These are phyloP conservation scores for Papilio helenus DNA, from an alignment of 1,140 invertebrate genomes.

Conservation along the genomic window DNA sequence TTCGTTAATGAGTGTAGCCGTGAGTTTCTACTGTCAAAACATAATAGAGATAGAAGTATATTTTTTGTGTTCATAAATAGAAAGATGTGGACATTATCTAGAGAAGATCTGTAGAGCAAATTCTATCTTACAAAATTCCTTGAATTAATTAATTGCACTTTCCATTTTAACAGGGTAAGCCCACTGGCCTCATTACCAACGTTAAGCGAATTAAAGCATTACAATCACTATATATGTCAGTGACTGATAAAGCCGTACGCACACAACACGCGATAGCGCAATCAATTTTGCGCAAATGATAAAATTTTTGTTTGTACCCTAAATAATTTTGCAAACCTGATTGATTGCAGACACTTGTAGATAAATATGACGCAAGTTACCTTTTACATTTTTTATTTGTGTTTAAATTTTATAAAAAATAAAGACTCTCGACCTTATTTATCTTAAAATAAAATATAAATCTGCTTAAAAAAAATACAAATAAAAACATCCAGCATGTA, in stretches of 20 bases:
- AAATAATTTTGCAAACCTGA: constrained; percentile 17
- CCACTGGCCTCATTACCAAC: neutral
- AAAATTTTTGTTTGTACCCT: constrained; percentile 22
- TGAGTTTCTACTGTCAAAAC: neutral
- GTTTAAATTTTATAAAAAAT: neutral
- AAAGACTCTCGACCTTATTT: no score
- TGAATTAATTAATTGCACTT: constrained; percentile 6
- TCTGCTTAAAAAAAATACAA: neutral
- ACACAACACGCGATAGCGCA: constrained; percentile 7
- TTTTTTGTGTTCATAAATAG: neutral
- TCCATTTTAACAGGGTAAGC: constrained; percentile 16
- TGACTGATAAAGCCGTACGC: constrained; percentile 22
- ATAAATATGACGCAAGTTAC: neutral
- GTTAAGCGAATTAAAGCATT: constrained; percentile 9
- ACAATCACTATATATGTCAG: constrained; percentile 10
- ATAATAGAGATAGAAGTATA: neutral
- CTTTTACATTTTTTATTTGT: neutral
- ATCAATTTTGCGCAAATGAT: constrained; percentile 27
- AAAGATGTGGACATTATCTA: neutral
- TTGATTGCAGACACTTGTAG: neutral
- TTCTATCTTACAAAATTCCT: neutral
- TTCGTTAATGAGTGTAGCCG: neutral
- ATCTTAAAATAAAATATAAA: neutral
- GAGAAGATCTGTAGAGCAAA: no score
- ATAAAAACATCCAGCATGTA: neutral